These are phyloP conservation scores for Puma concolor DNA, from an alignment of 2,113 vertebrate genomes.

Conservation along the genomic window DNA sequence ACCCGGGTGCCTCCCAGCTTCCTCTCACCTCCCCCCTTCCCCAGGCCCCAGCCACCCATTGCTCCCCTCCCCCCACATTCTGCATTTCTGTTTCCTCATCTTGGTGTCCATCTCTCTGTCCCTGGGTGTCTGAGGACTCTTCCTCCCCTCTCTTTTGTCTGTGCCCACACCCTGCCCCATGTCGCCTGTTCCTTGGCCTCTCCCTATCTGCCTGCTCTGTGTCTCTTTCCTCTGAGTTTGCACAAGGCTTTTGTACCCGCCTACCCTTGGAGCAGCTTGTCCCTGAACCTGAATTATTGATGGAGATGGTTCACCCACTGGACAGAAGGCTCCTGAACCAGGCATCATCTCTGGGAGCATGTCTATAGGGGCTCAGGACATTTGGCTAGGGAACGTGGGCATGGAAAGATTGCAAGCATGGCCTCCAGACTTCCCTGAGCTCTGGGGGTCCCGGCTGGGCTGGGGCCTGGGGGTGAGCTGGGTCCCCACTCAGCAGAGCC, in stretches of 20 bases:
- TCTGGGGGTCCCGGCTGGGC: too few species aligned
- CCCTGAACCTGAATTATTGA: background rate
- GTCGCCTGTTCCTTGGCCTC: background rate
- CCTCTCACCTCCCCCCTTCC: too few species aligned
- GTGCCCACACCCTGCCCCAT: rapidly evolving
- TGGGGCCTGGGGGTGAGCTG: background rate
- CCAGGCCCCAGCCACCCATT: background rate
- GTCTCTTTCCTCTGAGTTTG: background rate
- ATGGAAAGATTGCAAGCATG: background rate
- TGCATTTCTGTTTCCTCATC: background rate
- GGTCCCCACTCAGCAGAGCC: background rate
- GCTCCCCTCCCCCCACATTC: too few species aligned
- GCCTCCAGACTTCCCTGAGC: background rate
- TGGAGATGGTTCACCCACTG: background rate
- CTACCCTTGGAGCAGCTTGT: background rate
- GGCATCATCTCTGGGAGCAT: background rate
- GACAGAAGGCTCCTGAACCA: background rate
- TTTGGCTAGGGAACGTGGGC: background rate
- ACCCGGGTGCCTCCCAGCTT: background rate
- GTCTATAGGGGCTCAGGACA: background rate
- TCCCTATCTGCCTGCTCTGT: background rate
- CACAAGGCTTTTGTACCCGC: background rate
- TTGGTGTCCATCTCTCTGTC: background rate
- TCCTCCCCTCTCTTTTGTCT: background rate
- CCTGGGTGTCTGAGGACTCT: background rate